A percentile compares a stretch with the other conserved stretches of the same genome.
These are phyloP conservation scores for Drosophila triauraria DNA, from an alignment of 1,140 invertebrate genomes.

Conservation along the genomic window DNA sequence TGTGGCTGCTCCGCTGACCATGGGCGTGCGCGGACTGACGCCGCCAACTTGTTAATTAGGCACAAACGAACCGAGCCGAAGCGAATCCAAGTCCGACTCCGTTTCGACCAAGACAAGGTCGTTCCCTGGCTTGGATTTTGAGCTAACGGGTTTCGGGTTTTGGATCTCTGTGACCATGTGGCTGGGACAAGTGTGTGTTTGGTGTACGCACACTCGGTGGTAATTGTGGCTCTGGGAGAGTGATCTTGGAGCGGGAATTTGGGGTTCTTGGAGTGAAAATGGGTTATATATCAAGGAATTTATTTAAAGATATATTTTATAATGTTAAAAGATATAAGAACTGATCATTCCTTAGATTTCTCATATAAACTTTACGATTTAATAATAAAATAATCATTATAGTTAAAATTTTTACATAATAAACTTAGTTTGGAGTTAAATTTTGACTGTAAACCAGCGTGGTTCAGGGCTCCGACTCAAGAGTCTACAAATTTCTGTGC, in stretches of 20 bases:
- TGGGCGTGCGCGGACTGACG: slow-evolving; percentile 67
- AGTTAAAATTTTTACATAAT: too few relatives aligned
- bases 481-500: too few relatives aligned
- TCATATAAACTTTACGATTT: too few relatives aligned
- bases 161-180: background rate
- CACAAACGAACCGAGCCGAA: slow-evolving; percentile 51
- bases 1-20: slow-evolving; percentile 15
- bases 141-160: slow-evolving; percentile 30
- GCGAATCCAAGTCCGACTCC: background rate
- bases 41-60: slow-evolving; percentile 73
- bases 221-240: background rate
- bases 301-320: background rate
- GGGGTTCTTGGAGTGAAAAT: too few relatives aligned
- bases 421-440: too few relatives aligned
- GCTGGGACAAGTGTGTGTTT: slow-evolving; percentile 2
- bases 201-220: background rate
- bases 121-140: slow-evolving; percentile 21
- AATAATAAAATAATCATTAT: too few relatives aligned
- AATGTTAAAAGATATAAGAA: too few relatives aligned
- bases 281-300: too few relatives aligned
- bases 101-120: slow-evolving; percentile 39
- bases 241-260: background rate
- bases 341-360: too few relatives aligned
- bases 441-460: too few relatives aligned
- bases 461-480: too few relatives aligned